Conservation (phyloP, 2,797 vertebrate genomes). For the Emydoidea blandingii region DNA sequence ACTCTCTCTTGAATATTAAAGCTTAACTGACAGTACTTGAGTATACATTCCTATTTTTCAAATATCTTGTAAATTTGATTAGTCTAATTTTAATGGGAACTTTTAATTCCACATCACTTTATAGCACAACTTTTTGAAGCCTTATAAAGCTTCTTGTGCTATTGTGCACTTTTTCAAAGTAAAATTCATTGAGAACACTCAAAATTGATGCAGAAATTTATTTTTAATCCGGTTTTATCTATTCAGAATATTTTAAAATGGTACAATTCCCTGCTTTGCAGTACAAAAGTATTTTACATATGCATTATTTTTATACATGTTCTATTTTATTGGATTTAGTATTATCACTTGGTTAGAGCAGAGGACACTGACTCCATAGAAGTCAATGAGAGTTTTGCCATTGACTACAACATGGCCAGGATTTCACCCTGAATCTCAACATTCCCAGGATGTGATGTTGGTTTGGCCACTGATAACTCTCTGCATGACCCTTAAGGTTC, state of each 20-base stretch:
- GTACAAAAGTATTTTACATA: background rate
- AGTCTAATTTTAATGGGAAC: background rate
- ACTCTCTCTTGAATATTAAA: background rate
- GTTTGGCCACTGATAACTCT: rapidly evolving
- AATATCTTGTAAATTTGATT: background rate
- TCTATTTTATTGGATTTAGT: background rate
- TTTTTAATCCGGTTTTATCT: background rate
- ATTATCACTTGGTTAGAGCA: background rate
- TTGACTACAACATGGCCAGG: background rate
- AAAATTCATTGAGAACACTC: background rate
- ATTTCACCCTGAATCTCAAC: background rate
- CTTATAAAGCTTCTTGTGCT: background rate
- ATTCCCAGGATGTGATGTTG: background rate
- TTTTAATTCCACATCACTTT: background rate
- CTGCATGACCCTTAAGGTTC: background rate
- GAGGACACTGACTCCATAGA: background rate
- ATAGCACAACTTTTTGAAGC: background rate
- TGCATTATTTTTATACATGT: background rate
- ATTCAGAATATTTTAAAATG: background rate
- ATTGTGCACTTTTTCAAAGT: background rate
- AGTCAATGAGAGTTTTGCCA: background rate
- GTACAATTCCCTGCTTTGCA: background rate
- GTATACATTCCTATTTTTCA: background rate
- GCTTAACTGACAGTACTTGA: background rate
- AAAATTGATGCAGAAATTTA: background rate